Conservation (phyloP, 2,113 vertebrate species). For the Fulmarus glacialis region DNA sequence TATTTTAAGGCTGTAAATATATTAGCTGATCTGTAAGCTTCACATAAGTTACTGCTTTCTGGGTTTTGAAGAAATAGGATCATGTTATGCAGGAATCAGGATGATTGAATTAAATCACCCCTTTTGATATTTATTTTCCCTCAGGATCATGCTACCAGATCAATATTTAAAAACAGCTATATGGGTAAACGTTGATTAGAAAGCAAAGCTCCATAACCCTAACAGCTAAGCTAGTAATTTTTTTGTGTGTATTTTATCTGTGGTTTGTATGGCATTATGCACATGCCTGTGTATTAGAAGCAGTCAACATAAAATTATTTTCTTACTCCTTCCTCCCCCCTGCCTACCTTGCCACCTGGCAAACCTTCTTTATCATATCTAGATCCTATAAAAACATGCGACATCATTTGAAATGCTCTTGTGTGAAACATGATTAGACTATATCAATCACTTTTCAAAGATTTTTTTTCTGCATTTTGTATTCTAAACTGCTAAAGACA, state of each 20-base stretch:
- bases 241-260: not conserved
- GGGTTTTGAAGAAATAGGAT: slow-evolving; percentile 29
- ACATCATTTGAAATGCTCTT: slow-evolving; percentile 17
- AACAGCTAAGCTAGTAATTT: not conserved
- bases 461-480: not conserved
- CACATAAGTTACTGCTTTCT: slow-evolving; percentile 23
- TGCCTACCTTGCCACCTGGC: not conserved
- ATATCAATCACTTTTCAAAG: not conserved
- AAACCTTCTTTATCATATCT: not conserved
- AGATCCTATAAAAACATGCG: slow-evolving; percentile 24
- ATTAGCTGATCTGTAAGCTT: slow-evolving; percentile 49
- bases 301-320: not conserved
- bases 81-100: not conserved
- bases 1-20: slow-evolving; percentile 57
- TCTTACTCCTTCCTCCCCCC: not conserved
- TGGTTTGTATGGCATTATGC: not conserved
- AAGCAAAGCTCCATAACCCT: slow-evolving; percentile 5
- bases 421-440: slow-evolving; percentile 5
- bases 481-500: not conserved
- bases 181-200: slow-evolving; percentile 9
- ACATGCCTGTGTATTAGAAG: not conserved
- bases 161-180: slow-evolving; percentile 27
- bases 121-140: slow-evolving; percentile 12
- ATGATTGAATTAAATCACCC: slow-evolving; percentile 49
- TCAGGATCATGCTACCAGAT: not conserved